Evolutionary conservation across 2,113 vertebrate species (phyloP).

Genomic region (Malaclemys terrapin): DNA sequence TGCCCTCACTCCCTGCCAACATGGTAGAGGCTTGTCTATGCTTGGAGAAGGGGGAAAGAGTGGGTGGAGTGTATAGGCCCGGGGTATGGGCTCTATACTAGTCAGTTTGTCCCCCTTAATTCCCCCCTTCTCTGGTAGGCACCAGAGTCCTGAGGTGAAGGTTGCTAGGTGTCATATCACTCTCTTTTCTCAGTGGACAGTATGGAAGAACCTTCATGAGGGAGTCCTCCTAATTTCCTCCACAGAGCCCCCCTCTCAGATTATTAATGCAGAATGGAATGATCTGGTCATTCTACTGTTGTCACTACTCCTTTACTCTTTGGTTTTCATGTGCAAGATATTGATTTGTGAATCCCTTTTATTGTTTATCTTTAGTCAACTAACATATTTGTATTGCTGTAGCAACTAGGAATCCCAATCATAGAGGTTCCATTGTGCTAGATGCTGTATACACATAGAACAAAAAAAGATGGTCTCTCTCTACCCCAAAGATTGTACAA

Average conservation of each 20-base stretch:
- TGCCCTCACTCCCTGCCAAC: background rate
- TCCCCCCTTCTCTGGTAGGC: background rate
- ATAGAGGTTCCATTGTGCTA: rapidly evolving
- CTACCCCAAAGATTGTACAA: background rate
- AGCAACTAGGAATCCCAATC: background rate
- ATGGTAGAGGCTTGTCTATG: background rate
- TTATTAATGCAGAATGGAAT: background rate
- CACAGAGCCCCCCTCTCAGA: background rate
- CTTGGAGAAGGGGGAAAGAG: background rate
- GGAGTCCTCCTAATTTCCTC: background rate
- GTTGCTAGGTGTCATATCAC: background rate
- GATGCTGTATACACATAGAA: rapidly evolving
- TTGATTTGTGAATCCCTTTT: background rate
- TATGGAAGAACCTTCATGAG: background rate
- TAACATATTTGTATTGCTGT: background rate
- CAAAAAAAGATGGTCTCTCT: background rate
- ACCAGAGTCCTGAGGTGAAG: background rate
- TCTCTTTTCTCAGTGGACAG: background rate
- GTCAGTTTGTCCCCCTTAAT: background rate
- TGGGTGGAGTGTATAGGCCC: background rate
- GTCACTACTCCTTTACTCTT: rapidly evolving
- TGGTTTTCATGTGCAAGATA: background rate
- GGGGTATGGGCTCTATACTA: background rate
- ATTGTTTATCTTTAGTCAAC: background rate
- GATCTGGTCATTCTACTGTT: rapidly evolving